Base-by-base conservation (phyloP, 2,888 invertebrate species). In the Acheta domesticus region DNA sequence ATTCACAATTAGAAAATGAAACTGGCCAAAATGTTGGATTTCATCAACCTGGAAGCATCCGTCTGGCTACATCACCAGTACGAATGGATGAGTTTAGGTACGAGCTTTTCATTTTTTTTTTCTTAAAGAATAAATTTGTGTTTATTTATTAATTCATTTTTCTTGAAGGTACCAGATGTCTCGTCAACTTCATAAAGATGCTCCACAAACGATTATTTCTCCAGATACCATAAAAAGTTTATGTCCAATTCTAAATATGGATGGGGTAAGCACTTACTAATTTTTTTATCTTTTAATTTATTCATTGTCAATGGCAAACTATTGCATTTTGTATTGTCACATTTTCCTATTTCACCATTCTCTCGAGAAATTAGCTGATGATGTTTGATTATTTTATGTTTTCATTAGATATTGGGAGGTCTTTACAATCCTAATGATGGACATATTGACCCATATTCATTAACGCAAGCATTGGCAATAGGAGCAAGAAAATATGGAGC, bases 41-140 rank as follows among this genome's bases (percentile, higher is more conserved):
- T 62, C 62, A 62, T n/a, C 62, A 62, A 62, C 62, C 62, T 19
- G 62, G 62, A n/a, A 62, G 62, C 62, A 62, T 62, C 14, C 62
- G 62, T 19, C 62, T 62, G 62, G 62, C 62, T 14, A 62, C 62
- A n/a, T 62, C 62, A 14, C 14, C 62, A 5, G 62, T 19, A 12
- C 14, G 62, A n/a, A 14, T 62, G 16, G 62, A 62, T 19, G 62
- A 62, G n/a, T 62, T 62, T 11, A 62, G n/a, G 62, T 62, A 62
- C 5, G 62, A 5, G 8, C 14, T 19, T 62, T 62, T 62, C 8
- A 62, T 62, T 62, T n/a, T 12, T 8, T 0, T 8, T 36, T 36
- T 36, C 36, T 36, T 36, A 8, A 8, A 36, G 36, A 0, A 36
- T 36, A 36, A 62, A 62, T 62, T 62, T 12, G 62, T 62, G 14